Evolutionary conservation across 2,113 vertebrate genomes (phyloP).

Genomic region (Pica pica): DNA sequence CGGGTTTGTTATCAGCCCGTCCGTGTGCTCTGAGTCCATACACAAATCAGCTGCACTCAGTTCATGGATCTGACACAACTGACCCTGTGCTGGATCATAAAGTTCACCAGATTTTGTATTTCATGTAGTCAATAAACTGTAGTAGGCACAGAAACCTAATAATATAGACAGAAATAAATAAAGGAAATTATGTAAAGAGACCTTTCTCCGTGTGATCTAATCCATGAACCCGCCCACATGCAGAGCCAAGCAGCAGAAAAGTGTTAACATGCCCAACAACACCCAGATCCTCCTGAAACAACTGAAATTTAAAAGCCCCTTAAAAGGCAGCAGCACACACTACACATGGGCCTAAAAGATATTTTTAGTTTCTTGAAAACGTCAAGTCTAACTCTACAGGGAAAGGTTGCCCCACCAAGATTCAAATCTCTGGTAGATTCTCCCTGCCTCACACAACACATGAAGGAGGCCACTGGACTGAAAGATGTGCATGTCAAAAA

Average conservation of each 20-base stretch:
- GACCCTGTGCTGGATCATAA: not conserved
- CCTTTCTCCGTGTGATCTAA: not conserved
- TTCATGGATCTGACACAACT: not conserved
- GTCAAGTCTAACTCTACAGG: not conserved
- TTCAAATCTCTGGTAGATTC: not conserved
- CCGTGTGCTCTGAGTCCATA: not conserved
- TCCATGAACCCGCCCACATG: not conserved
- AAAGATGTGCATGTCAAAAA: not conserved
- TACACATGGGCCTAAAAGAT: not conserved
- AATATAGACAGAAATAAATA: not conserved
- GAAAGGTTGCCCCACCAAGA: not conserved
- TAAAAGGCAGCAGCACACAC: not conserved
- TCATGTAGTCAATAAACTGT: not conserved
- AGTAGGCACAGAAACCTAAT: not conserved
- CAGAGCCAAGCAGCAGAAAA: not conserved
- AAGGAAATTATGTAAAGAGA: not conserved
- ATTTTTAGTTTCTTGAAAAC: not conserved
- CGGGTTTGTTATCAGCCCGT: not conserved
- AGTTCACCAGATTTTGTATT: not conserved
- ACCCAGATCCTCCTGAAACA: not conserved
- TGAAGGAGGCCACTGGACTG: not conserved
- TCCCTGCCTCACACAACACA: not conserved
- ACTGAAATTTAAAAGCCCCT: not conserved
- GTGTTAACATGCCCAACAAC: not conserved
- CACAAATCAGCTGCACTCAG: not conserved